phyloP scores from a whole-genome alignment of 2,113 vertebrate genomes.

The Etheostoma cragini region DNA sequence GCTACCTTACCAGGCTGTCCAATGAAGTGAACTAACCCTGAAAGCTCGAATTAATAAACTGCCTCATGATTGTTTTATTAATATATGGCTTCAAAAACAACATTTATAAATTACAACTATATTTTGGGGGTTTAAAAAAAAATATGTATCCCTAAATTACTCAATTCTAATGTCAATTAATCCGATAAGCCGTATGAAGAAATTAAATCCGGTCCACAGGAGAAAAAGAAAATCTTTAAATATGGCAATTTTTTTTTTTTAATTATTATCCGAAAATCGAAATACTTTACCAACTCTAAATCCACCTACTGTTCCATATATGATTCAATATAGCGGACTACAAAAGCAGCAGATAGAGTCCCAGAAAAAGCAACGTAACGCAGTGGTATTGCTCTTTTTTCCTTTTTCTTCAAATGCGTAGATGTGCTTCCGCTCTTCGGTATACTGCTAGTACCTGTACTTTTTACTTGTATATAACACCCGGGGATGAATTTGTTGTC shows the following conservation, averaged over 20 bases:
- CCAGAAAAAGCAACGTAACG: conserved; percentile 30
- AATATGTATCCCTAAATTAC: not conserved
- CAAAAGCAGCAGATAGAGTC: conserved; percentile 40
- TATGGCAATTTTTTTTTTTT: not conserved
- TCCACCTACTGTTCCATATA: conserved; percentile 58
- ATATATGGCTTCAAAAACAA: not conserved
- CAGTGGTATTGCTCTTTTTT: conserved; percentile 48
- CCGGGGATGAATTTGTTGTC: conserved; percentile 92
- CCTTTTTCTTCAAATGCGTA: conserved; percentile 75
- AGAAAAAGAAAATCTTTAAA: not conserved
- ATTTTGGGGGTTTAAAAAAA: not conserved
- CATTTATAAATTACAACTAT: not conserved
- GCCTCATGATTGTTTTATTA: not conserved
- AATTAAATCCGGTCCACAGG: not conserved
- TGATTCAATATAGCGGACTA: conserved; percentile 36
- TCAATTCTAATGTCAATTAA: not conserved
- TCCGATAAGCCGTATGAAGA: not conserved
- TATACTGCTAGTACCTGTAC: conserved; percentile 84
- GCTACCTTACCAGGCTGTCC: not conserved
- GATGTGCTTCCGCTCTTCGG: conserved; percentile 80
- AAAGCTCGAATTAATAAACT: not conserved
- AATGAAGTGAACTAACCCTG: not conserved
- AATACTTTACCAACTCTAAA: conserved; percentile 27
- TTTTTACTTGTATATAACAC: conserved; percentile 84
- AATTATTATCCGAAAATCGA: conserved; percentile 9